These are phyloP conservation scores for Trachythela sp. DNA, from an alignment of 64 coral and sea anemone genomes.

Conservation along the genomic window DNA sequence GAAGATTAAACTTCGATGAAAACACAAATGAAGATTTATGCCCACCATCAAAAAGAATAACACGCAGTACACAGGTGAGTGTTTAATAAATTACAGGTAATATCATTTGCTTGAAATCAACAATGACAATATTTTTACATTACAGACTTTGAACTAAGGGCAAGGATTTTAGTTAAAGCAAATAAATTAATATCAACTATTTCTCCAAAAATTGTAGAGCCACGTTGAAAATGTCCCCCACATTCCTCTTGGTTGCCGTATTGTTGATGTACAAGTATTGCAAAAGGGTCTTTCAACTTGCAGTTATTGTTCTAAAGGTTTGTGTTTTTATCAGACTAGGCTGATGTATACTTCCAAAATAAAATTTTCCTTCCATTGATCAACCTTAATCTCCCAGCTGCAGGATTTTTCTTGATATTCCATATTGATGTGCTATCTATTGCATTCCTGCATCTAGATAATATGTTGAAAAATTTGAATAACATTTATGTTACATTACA, in stretches of 20 bases:
- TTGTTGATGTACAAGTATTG: neutral
- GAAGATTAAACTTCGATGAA: neutral
- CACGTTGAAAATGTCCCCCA: neutral
- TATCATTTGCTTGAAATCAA: neutral
- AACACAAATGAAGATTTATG: too few species aligned
- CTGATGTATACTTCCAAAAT: too few species aligned
- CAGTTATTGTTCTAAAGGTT: neutral
- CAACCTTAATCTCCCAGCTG: too few species aligned
- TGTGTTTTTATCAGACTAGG: too few species aligned
- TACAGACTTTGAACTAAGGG: too few species aligned
- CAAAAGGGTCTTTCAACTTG: neutral
- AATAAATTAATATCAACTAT: too few species aligned
- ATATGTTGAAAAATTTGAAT: too few species aligned
- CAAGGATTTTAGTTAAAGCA: too few species aligned
- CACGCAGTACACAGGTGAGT: neutral
- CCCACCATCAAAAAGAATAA: neutral
- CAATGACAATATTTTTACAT: neutral
- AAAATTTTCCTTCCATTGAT: too few species aligned
- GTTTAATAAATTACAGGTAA: neutral
- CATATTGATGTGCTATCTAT: neutral
- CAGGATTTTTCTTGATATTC: too few species aligned
- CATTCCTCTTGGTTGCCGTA: neutral
- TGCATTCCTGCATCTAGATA: too few species aligned
- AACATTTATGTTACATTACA: neutral
- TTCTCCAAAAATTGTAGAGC: too few species aligned